These are phyloP conservation scores for Nemapogon koenigi DNA, from an alignment of 2,888 invertebrate species.

Conservation along the genomic window DNA sequence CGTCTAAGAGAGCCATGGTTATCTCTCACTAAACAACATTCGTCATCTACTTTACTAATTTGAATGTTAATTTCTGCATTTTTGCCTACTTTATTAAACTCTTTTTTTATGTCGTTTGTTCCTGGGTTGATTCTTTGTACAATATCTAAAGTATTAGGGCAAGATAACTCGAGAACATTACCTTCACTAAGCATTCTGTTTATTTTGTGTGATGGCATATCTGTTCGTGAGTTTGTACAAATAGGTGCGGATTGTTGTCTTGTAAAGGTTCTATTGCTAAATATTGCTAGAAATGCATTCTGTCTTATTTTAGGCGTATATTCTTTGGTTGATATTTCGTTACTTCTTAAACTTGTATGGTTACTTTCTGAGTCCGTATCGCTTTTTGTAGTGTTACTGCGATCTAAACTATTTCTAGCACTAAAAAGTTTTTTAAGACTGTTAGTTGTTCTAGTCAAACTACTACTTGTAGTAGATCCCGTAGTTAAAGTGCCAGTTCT, in stretches of 20 bases:
- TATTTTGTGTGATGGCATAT: constrained; percentile 24
- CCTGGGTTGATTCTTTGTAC: background rate
- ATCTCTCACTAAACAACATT: no score
- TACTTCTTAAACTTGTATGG: background rate
- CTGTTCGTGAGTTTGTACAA: constrained; percentile 34
- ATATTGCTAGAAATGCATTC: constrained; percentile 41
- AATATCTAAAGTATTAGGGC: background rate
- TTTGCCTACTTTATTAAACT: constrained; percentile 32
- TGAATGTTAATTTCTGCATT: constrained; percentile 21
- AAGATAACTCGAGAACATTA: constrained; percentile 22
- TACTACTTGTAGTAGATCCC: constrained; percentile 66
- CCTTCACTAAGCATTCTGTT: constrained; percentile 49
- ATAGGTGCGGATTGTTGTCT: constrained; percentile 53
- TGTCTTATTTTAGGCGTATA: background rate
- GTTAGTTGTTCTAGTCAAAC: constrained; percentile 66
- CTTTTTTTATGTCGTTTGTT: no score
- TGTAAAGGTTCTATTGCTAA: constrained; percentile 37
- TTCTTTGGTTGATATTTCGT: background rate
- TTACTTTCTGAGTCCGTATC: constrained; percentile 33
- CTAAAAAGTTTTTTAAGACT: constrained; percentile 59
- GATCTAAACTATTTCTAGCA: constrained; percentile 49
- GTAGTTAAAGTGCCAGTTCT: constrained; percentile 64
- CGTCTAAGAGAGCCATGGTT: constrained; percentile 50
- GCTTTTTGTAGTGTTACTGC: constrained; percentile 20
- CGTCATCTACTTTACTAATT: constrained; percentile 21